Evolutionary conservation across 2,888 invertebrate genomes (phyloP).

Genomic region (Melinopterus prodromus): DNA sequence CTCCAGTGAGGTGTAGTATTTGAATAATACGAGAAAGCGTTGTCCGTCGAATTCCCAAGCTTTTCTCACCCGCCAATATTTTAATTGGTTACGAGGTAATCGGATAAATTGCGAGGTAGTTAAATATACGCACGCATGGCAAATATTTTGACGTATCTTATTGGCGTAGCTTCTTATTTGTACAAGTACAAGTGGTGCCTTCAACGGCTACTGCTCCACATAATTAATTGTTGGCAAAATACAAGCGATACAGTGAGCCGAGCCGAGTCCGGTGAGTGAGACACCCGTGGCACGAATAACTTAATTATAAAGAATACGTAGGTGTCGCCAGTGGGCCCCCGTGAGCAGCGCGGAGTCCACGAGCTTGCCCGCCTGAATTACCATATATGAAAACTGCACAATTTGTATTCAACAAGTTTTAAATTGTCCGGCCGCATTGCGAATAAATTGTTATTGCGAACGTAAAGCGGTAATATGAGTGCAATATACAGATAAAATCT

Average conservation of each 20-base stretch:
- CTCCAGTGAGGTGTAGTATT: not conserved
- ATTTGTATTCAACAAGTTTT: constrained; percentile 39
- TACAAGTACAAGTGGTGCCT: not conserved
- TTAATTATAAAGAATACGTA: constrained; percentile 38
- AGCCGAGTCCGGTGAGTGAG: not conserved
- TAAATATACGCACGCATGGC: not conserved
- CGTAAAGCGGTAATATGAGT: constrained; percentile 35
- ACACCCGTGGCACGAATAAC: constrained; percentile 30
- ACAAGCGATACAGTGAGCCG: not conserved
- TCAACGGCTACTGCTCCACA: not conserved
- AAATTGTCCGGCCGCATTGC: constrained; percentile 34
- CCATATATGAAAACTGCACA: constrained; percentile 36
- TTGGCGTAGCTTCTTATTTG: not conserved
- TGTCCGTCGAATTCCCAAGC: not conserved
- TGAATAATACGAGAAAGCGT: not conserved
- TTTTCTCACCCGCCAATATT: not conserved
- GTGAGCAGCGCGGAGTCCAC: not conserved
- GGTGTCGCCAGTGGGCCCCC: constrained; percentile 30
- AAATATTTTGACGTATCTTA: constrained; percentile 4
- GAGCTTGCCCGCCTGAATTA: constrained; percentile 32
- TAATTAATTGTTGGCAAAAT: not conserved
- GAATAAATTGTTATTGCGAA: constrained; percentile 36
- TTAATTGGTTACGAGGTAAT: not conserved
- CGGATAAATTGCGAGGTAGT: not conserved
- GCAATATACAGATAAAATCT: constrained; percentile 32